Base-by-base conservation (phyloP, 2,888 invertebrate genomes). In the Diarsia rubi region DNA sequence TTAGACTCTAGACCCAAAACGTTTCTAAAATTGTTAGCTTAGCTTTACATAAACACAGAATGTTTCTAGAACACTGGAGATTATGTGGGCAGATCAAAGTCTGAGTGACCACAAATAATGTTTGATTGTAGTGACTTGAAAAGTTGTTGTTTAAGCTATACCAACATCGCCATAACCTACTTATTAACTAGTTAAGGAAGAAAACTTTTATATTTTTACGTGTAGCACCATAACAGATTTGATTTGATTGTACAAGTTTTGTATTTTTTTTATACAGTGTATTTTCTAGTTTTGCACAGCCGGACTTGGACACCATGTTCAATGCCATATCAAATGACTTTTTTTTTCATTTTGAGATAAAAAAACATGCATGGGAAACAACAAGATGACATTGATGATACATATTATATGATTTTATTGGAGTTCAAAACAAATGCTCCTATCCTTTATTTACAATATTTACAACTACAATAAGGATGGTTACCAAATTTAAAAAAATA, bases 341-440 rank as follows among this genome's bases (percentile, higher is more conserved):
- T 71, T 52, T 71, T 52, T 44, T n/a, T n/a, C 0, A 16, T 47
- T 62, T 31, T 19, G 19, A 49, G 49, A 52, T 65, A 21, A 21
- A 66, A 54, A 27, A 52, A 62, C 27, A 52, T 44, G n/a, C 14
- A 57, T 42, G 45, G 12, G 21, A 24, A 21, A 42, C 45, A 31
- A 37, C 54, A 37, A 16, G 37, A 63, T 47, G 21, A 42, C 21
- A 63, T 47, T 42, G 19, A 11, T 11, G 44, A 59, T 49, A 54
- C 24, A n/a, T n/a, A n/a, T n/a, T n/a, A n/a, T n/a, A 47, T 45
- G 5, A 67, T 62, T 67, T 54, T 6, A 69, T 69, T 19, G 49
- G 31, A n/a, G n/a, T n/a, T n/a, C n/a, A n/a, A n/a, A n/a, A n/a
- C n/a, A n/a, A n/a, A n/a, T n/a, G n/a, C n/a, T n/a, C n/a, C n/a